phyloP scores from a whole-genome alignment of 1,140 invertebrate species.

The Drosophila sturtevanti region DNA sequence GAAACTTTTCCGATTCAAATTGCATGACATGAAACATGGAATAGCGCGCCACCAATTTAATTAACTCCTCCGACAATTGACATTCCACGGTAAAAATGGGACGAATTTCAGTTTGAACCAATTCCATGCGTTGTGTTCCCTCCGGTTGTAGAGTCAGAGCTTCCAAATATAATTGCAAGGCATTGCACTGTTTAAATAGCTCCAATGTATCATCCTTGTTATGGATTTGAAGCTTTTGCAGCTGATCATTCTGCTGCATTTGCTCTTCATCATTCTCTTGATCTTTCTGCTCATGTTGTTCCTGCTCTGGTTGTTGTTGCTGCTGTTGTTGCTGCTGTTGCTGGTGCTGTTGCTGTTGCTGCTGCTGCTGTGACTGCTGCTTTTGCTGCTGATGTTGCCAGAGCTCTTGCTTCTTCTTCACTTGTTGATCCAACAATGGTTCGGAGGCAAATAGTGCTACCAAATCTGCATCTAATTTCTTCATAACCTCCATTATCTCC shows the following conservation, averaged over 20 bases:
- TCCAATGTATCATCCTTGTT: conserved; percentile 41
- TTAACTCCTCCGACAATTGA: conserved; percentile 69
- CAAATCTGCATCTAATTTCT: conserved; percentile 75
- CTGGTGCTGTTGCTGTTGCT: conserved; percentile 29
- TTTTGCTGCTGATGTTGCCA: conserved; percentile 44
- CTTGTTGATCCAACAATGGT: conserved; percentile 34
- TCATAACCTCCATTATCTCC: conserved; percentile 80
- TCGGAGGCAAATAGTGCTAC: conserved; percentile 70
- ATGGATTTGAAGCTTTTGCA: conserved; percentile 26
- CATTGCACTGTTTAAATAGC: conserved; percentile 63
- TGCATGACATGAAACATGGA: conserved; percentile 78
- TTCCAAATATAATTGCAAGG: conserved; percentile 70
- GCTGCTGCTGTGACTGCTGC: conserved; percentile 34
- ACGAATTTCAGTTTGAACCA: conserved; percentile 70
- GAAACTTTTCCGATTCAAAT: conserved; percentile 80
- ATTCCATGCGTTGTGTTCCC: conserved; percentile 74
- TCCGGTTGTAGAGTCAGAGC: conserved; percentile 72
- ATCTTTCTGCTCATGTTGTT: conserved; percentile 25
- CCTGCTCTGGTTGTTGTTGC: conserved; percentile 18
- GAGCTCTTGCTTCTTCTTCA: conserved; percentile 36
- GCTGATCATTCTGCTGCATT: conserved; percentile 33
- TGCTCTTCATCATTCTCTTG: conserved; percentile 38
- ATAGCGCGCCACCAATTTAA: conserved; percentile 52
- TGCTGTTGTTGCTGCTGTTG: conserved; percentile 31
- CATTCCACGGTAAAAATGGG: conserved; percentile 79